Percentiles rank a stretch among this genome's conserved stretches.
These are phyloP conservation scores for Sebastiscus tertius DNA, from an alignment of 2,797 vertebrate genomes.

Conservation along the genomic window DNA sequence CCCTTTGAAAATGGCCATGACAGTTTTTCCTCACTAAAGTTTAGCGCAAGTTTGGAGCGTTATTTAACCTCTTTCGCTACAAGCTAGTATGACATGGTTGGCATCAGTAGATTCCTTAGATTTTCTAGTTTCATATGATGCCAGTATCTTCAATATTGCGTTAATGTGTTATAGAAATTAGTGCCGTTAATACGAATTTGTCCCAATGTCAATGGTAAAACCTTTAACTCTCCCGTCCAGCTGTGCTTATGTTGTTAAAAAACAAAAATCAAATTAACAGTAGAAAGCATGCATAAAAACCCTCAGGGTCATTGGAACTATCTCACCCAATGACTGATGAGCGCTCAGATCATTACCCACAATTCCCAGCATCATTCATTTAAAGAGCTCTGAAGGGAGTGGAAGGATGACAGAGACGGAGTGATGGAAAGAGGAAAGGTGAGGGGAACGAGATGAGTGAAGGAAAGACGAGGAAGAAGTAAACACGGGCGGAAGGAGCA, in stretches of 20 bases:
- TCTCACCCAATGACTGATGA: slow-evolving; percentile 52
- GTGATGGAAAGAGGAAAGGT: background rate
- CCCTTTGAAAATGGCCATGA: too few relatives aligned
- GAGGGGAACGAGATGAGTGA: slow-evolving; percentile 4
- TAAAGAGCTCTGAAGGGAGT: slow-evolving; percentile 21
- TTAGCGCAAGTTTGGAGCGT: too few relatives aligned
- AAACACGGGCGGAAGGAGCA: background rate
- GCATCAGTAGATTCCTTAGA: too few relatives aligned
- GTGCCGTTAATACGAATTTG: too few relatives aligned
- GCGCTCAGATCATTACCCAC: slow-evolving; percentile 59
- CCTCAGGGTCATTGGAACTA: slow-evolving; percentile 40
- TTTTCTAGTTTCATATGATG: too few relatives aligned
- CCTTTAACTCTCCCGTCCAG: background rate
- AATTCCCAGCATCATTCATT: slow-evolving; percentile 59
- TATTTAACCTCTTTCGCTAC: too few relatives aligned
- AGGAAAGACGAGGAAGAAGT: background rate
- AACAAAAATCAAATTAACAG: slow-evolving; percentile 1
- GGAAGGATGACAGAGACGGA: background rate
- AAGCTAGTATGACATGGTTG: too few relatives aligned
- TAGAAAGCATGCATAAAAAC: slow-evolving; percentile 13
- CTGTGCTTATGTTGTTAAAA: background rate
- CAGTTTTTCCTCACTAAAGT: too few relatives aligned
- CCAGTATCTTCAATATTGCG: too few relatives aligned
- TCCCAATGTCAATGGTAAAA: background rate
- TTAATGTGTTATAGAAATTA: too few relatives aligned